Evolutionary conservation across 2,888 invertebrate species (phyloP).

Genomic region (Erynnis tages): DNA sequence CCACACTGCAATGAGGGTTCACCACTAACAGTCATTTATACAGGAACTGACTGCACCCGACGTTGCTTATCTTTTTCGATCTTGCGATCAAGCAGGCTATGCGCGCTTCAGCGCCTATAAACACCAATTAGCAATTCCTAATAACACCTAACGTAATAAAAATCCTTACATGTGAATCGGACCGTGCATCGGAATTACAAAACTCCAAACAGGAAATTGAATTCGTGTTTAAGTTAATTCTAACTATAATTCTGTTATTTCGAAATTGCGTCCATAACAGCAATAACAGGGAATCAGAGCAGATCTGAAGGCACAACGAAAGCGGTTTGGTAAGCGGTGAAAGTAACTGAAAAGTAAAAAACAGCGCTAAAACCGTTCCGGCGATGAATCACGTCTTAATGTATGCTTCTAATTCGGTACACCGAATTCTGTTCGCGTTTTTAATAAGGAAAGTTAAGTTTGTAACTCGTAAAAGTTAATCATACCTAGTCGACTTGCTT

Average conservation of each 20-base stretch:
- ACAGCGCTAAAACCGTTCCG: constrained; percentile 57
- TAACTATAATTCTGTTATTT: constrained; percentile 1
- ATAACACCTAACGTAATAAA: background rate
- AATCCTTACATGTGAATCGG: background rate
- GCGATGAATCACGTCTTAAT: background rate
- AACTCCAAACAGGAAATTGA: background rate
- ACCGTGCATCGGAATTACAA: background rate
- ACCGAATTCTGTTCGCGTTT: constrained; percentile 14
- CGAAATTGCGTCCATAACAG: constrained; percentile 18
- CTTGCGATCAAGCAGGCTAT: no score
- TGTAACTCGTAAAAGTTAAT: no score
- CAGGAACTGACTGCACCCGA: no score
- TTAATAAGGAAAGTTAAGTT: no score
- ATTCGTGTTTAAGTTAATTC: constrained; percentile 6
- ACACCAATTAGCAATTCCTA: background rate
- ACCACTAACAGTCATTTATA: no score
- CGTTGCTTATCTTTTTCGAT: no score
- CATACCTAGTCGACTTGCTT: no score
- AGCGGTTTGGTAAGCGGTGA: constrained; percentile 42
- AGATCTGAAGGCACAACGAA: constrained; percentile 30
- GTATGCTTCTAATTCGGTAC: constrained; percentile 3
- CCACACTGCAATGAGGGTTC: no score
- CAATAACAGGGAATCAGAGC: constrained; percentile 32
- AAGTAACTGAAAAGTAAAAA: constrained; percentile 53
- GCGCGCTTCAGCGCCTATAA: no score